Percentiles rank a stretch among this genome's conserved stretches.
phyloP scores from a whole-genome alignment of 2,113 vertebrate genomes.

The Pipa parva region DNA sequence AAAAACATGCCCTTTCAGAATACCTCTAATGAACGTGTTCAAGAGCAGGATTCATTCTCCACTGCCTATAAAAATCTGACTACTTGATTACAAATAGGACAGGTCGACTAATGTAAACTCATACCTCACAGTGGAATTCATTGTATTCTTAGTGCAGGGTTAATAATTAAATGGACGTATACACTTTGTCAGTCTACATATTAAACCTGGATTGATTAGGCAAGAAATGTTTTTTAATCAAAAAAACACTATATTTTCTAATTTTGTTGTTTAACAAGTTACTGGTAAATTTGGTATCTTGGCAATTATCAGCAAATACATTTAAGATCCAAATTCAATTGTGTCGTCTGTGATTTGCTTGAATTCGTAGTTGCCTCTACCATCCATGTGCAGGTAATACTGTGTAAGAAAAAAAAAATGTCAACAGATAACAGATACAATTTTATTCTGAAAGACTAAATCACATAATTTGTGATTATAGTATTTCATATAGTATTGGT shows the following conservation, averaged over 20 bases:
- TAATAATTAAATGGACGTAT: constrained; percentile 83
- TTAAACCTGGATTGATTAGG: constrained; percentile 55
- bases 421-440: no score
- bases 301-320: constrained; percentile 29
- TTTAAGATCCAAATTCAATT: constrained; percentile 90
- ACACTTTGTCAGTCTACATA: constrained; percentile 74
- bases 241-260: constrained; percentile 50
- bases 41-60: neutral
- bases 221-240: constrained; percentile 52
- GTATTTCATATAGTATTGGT: no score
- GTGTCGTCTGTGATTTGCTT: constrained; percentile 94
- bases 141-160: constrained; percentile 69
- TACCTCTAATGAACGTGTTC: neutral
- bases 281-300: constrained; percentile 5
- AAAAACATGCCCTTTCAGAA: no score
- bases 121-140: constrained; percentile 42
- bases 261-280: constrained; percentile 44
- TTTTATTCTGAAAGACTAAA: no score
- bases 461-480: no score
- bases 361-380: constrained; percentile 93
- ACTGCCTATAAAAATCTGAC: constrained; percentile 59
- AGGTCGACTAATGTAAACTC: constrained; percentile 68
- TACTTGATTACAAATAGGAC: constrained; percentile 63
- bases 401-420: constrained; percentile 48
- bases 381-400: constrained; percentile 97